Conservation (phyloP, 2,797 vertebrate species). For the Tympanoctomys barrerae region DNA sequence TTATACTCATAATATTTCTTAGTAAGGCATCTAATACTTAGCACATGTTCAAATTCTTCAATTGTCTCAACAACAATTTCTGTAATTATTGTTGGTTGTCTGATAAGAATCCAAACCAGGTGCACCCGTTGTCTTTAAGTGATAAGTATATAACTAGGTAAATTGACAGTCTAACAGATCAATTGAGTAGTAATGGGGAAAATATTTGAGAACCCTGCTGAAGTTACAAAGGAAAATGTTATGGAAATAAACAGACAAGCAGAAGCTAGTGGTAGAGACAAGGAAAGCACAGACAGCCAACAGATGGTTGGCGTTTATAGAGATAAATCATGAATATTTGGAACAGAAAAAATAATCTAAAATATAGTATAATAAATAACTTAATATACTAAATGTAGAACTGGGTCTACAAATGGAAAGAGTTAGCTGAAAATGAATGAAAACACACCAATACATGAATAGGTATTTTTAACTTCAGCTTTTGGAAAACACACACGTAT, state of each 20-base stretch:
- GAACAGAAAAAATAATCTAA: constrained; percentile 10
- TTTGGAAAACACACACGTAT: constrained; percentile 4
- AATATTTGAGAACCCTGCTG: neutral
- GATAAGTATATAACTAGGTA: neutral
- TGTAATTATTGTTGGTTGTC: neutral
- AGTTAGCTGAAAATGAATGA: neutral
- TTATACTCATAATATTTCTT: neutral
- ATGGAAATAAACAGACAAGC: neutral
- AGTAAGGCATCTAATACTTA: neutral
- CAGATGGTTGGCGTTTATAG: neutral
- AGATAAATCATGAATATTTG: neutral
- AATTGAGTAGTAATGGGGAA: neutral
- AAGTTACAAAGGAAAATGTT: neutral
- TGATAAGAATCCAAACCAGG: constrained; percentile 7
- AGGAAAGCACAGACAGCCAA: neutral
- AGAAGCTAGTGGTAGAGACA: neutral
- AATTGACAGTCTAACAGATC: neutral
- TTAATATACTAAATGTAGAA: neutral
- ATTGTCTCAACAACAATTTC: neutral
- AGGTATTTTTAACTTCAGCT: neutral
- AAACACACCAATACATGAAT: neutral
- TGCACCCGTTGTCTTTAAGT: neutral
- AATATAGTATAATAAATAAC: neutral
- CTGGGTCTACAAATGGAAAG: neutral
- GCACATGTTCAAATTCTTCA: neutral